Percentiles rank a stretch among this genome's conserved stretches.
These are phyloP conservation scores for Macroteleia sp. DNA, from an alignment of 2,888 invertebrate genomes.

Conservation along the genomic window DNA sequence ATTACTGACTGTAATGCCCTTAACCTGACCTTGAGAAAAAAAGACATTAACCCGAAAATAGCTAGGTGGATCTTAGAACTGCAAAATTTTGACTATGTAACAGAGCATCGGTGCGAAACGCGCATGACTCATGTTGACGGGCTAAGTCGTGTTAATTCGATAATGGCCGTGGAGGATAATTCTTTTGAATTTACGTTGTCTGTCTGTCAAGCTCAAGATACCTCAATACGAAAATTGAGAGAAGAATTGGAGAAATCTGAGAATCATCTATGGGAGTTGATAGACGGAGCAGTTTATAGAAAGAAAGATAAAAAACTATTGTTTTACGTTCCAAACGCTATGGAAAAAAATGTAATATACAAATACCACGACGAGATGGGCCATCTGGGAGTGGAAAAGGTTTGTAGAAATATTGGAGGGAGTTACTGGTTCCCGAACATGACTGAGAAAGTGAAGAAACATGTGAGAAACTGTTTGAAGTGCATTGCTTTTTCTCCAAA, in stretches of 20 bases:
- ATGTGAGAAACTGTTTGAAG: too few species aligned
- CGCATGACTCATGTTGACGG: slow-evolving; percentile 24
- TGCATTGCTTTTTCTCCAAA: slow-evolving; percentile 41
- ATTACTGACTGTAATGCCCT: slow-evolving; percentile 28
- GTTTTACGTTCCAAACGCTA: neutral
- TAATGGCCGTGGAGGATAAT: neutral
- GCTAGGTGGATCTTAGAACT: slow-evolving; percentile 22
- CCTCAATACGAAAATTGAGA: neutral
- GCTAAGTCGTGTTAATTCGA: slow-evolving; percentile 6
- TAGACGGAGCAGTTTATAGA: too few species aligned
- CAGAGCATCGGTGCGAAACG: neutral
- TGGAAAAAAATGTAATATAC: neutral
- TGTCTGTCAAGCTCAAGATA: neutral
- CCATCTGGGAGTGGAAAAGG: slow-evolving; percentile 7
- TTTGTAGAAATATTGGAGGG: neutral
- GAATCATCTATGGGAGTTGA: too few species aligned
- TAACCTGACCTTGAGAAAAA: slow-evolving; percentile 14
- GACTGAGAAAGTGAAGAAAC: neutral
- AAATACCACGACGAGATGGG: slow-evolving; percentile 3
- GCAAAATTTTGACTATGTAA: slow-evolving; percentile 28
- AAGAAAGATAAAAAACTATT: too few species aligned
- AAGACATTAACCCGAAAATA: slow-evolving; percentile 21
- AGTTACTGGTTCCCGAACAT: slow-evolving; percentile 16
- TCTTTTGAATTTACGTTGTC: neutral
- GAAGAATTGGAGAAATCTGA: neutral